Conservation (phyloP, 1,140 invertebrate genomes). For the Rhagoletis pomonella region DNA sequence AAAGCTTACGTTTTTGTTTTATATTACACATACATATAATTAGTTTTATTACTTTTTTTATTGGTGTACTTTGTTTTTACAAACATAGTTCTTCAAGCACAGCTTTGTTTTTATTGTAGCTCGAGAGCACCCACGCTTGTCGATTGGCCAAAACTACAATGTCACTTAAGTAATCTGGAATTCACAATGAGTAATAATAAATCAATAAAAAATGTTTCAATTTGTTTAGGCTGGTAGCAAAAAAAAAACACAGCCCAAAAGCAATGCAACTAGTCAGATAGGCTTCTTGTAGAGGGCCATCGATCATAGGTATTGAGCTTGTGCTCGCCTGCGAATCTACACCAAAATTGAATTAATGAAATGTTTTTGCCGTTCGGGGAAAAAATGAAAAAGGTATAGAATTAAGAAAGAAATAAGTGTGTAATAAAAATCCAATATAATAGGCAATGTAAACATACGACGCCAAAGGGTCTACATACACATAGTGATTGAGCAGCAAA, state of each 20-base stretch:
- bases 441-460: background rate
- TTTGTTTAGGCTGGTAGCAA: background rate
- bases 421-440: background rate
- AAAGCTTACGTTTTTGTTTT: background rate
- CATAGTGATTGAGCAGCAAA: too few relatives aligned
- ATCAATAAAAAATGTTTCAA: background rate
- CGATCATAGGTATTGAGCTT: background rate
- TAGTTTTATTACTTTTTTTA: too few relatives aligned
- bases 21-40: too few relatives aligned
- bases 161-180: background rate
- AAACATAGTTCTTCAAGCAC: background rate
- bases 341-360: conserved; percentile 11
- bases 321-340: background rate
- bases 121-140: background rate
- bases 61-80: background rate
- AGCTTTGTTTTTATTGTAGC: background rate
- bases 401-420: background rate
- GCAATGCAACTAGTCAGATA: background rate
- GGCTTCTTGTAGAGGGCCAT: background rate
- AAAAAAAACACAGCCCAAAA: background rate
- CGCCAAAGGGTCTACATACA: background rate
- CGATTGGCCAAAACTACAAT: background rate
- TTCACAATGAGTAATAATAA: conserved; percentile 22
- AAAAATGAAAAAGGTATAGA: background rate
- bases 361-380: background rate